Evolutionary conservation across 2,888 invertebrate genomes (phyloP).

Genomic region (Phalera bucephala): DNA sequence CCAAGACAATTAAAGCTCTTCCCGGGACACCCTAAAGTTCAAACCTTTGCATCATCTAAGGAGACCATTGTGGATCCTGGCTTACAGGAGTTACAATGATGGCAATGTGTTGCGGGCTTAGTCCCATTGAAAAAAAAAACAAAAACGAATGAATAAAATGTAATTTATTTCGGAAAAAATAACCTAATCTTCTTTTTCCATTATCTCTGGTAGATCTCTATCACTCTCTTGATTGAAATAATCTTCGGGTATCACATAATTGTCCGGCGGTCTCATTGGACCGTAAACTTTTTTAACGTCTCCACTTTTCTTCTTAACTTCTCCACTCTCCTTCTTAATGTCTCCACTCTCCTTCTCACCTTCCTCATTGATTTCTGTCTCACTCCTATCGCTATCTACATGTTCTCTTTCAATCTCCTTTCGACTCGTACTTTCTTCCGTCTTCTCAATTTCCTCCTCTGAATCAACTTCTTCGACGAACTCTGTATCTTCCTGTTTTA

Average conservation of each 20-base stretch:
- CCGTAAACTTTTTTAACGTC: constrained; percentile 58
- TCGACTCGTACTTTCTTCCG: constrained; percentile 10
- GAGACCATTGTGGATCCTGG: too few relatives aligned
- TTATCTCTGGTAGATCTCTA: constrained; percentile 72
- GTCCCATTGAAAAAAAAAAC: too few relatives aligned
- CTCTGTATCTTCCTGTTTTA: constrained; percentile 58
- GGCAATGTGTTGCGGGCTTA: too few relatives aligned
- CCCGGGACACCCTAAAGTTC: too few relatives aligned
- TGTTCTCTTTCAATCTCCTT: constrained; percentile 1
- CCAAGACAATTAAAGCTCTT: too few relatives aligned
- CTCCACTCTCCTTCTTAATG: constrained; percentile 5
- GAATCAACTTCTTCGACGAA: constrained; percentile 81
- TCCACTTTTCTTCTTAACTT: constrained; percentile 3
- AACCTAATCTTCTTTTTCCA: constrained; percentile 46
- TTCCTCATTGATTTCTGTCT: too few relatives aligned
- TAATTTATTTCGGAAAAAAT: too few relatives aligned
- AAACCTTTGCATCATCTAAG: too few relatives aligned
- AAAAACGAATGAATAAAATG: too few relatives aligned
- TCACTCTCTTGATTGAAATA: constrained; percentile 72
- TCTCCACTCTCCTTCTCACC: constrained; percentile 10
- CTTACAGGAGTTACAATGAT: too few relatives aligned
- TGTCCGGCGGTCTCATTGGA: constrained; percentile 75
- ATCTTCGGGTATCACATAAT: constrained; percentile 70
- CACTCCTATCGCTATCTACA: constrained; percentile 1
- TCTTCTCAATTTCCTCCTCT: constrained; percentile 52